Evolutionary conservation across 2,113 vertebrate genomes (phyloP), one percentile per base, ranked within the genome.

Genomic region (Plotosus lineatus): DNA sequence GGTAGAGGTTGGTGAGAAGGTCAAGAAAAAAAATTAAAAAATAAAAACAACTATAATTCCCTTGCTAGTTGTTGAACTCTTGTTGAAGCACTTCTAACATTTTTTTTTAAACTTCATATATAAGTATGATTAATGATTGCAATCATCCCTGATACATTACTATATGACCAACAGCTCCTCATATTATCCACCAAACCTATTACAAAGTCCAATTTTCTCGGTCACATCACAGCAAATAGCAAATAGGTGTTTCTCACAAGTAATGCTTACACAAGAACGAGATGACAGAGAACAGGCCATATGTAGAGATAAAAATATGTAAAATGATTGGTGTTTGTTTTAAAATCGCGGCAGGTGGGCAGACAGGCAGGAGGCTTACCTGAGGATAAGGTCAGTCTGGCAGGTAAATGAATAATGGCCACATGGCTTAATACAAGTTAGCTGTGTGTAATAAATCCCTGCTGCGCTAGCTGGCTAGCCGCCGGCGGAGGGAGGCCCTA

Each of bases 381-480:
- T 86, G 87, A 89, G 83, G 75, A 83, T 87, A 92, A 92, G 91
- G 91, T 93, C 91, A 85, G 68, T 68, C 79, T 82, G 86, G 87
- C 87, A 89, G 87, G 85, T 78, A 85, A 85, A 92, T 92, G 88
- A 90, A 93, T 93, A 90, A 90, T 84, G 88, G 75, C 82, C 74
- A 83, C 81, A 60, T 83, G 82, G 88, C 87, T 82, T 85, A 86
- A 74, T 51, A 79, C 86, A 87, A 82, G 86, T 82, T 83, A 84
- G 84, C 81, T 66, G 81, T 21, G 36, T 77, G 75, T 89, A 89
- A 92, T 93, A 92, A 91, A 91, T 92, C 85, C 88, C 80, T 75
- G 40, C 81, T 80, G 83, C 75, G 75, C 85, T 71, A 86, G 83
- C 79, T 60, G 61, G 44, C 77, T 86, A 82, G 85, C 77, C 82